A percentile compares a stretch with the other conserved stretches of the same genome.
Evolutionary conservation across 2,113 vertebrate genomes (phyloP).

Genomic region (Cynoglossus semilaevis): DNA sequence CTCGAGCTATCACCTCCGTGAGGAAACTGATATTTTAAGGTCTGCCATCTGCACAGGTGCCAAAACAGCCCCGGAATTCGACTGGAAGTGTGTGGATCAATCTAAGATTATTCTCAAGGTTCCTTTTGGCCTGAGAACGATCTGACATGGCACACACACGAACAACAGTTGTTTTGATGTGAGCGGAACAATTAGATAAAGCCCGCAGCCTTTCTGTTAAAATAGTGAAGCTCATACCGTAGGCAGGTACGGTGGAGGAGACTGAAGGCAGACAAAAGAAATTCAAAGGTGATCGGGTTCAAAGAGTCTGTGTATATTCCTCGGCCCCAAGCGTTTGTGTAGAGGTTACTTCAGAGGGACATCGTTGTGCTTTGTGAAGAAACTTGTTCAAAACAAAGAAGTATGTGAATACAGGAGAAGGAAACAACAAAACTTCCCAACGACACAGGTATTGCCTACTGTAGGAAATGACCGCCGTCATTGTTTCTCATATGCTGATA

Average conservation of each 20-base stretch:
- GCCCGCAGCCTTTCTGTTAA: conserved; percentile 46
- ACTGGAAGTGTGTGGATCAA: conserved; percentile 62
- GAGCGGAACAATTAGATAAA: conserved; percentile 74
- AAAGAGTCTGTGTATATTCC: conserved; percentile 37
- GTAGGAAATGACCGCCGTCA: too few species aligned
- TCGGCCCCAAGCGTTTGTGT: conserved; percentile 28
- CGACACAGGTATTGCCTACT: too few species aligned
- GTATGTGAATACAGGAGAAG: too few species aligned
- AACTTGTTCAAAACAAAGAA: conserved; percentile 25
- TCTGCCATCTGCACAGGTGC: conserved; percentile 70
- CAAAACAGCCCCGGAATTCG: conserved; percentile 59
- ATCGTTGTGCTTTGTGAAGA: conserved; percentile 33
- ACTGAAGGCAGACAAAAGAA: conserved; percentile 43
- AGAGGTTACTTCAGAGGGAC: conserved; percentile 33
- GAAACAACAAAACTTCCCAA: too few species aligned
- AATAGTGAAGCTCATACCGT: conserved; percentile 24
- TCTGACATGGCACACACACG: conserved; percentile 25
- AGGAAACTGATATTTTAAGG: conserved; percentile 68
- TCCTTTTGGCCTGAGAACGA: conserved; percentile 37
- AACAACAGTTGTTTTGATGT: conserved; percentile 69
- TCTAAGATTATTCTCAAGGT: conserved; percentile 62
- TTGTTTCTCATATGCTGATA: too few species aligned
- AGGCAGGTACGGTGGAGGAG: conserved; percentile 35
- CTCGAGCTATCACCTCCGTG: conserved; percentile 60
- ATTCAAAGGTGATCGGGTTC: conserved; percentile 43